These are phyloP conservation scores for Narcine bancroftii DNA, from an alignment of 2,113 vertebrate genomes.

Conservation along the genomic window DNA sequence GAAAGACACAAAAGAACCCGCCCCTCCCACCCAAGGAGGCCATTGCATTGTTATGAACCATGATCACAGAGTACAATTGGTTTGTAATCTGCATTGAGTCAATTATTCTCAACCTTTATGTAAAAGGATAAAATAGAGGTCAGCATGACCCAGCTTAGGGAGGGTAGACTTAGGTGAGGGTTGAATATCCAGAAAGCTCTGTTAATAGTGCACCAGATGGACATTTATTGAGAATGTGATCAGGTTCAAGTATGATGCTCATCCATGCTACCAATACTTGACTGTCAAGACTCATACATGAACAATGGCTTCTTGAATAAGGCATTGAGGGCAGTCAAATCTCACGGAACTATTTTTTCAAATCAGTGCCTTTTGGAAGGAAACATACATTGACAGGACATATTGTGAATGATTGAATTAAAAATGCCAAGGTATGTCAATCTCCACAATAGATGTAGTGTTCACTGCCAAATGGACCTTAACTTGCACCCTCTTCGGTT, in stretches of 20 bases:
- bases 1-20: neutral
- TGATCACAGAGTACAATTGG: neutral
- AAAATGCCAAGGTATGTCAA: neutral
- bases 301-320: neutral
- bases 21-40: neutral
- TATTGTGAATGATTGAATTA: neutral
- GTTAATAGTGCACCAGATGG: neutral
- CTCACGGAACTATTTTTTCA: neutral
- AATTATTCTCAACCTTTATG: neutral
- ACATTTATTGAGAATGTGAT: neutral
- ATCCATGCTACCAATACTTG: neutral
- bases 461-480: neutral
- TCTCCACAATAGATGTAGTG: neutral
- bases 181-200: neutral
- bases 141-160: neutral
- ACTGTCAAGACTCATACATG: neutral
- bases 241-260: neutral
- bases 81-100: neutral
- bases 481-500: neutral
- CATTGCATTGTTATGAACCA: neutral
- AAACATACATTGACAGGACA: neutral
- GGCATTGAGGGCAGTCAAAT: neutral
- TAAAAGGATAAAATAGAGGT: neutral
- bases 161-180: neutral
- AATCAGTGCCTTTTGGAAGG: neutral